phyloP scores from a whole-genome alignment of 2,797 vertebrate genomes.

The Calcarius lapponicus region DNA sequence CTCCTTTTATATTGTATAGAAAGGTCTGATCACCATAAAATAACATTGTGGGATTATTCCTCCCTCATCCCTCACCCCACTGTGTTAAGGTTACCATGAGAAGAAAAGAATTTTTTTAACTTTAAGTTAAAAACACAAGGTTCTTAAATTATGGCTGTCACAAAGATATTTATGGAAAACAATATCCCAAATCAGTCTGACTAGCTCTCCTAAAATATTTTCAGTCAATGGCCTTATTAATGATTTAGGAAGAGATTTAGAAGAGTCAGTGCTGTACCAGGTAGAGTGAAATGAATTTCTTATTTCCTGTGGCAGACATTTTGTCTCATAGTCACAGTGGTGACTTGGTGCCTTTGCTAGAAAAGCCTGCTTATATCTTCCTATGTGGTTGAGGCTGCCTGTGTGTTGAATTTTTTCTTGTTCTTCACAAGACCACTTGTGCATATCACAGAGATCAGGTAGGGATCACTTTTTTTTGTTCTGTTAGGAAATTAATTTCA shows the following conservation, averaged over 20 bases:
- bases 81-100: not conserved
- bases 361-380: not conserved
- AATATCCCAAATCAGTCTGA: not conserved
- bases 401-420: not conserved
- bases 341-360: not conserved
- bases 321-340: not conserved
- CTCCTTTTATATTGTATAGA: not conserved
- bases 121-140: not conserved
- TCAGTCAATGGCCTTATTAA: not conserved
- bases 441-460: accelerated
- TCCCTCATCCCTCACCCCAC: accelerated
- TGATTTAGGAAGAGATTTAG: not conserved
- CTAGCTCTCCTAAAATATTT: not conserved
- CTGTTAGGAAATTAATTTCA: not conserved
- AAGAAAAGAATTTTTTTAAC: not conserved
- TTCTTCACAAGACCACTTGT: not conserved
- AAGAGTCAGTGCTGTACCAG: not conserved
- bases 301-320: not conserved
- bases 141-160: not conserved
- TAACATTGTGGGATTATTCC: not conserved
- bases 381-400: not conserved
- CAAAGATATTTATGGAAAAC: not conserved
- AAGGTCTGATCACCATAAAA: not conserved
- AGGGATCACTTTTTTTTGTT: not conserved
- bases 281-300: not conserved